Evolutionary conservation across 2,797 vertebrate species (phyloP).

Genomic region (Gymnothorax javanicus): DNA sequence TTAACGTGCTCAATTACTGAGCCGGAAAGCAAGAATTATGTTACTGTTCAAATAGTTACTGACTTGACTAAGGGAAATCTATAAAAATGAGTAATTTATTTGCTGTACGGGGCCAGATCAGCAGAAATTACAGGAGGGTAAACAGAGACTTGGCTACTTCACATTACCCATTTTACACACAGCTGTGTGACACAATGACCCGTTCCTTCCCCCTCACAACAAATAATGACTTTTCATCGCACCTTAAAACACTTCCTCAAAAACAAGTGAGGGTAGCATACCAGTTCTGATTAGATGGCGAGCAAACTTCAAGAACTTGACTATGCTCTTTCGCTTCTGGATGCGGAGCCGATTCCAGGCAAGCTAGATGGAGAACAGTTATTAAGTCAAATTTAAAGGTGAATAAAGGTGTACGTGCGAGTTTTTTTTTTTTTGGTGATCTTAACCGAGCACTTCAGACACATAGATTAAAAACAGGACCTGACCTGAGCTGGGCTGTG

Average conservation of each 20-base stretch:
- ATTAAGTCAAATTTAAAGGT: neutral
- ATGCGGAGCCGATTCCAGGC: conserved; percentile 41
- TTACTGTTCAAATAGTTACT: no score
- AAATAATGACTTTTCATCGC: neutral
- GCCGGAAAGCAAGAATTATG: no score
- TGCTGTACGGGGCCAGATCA: neutral
- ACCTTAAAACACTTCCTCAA: neutral
- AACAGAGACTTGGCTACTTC: neutral
- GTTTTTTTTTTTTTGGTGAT: neutral
- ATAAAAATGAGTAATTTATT: neutral
- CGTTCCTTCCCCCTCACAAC: neutral
- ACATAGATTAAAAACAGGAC: conserved; percentile 1
- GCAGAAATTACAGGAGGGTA: neutral
- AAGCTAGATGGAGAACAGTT: conserved; percentile 45
- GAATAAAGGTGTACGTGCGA: neutral
- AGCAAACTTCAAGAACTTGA: conserved; percentile 61
- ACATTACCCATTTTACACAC: neutral
- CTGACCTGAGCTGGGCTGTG: conserved; percentile 55
- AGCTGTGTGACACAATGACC: neutral
- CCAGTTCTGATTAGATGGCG: conserved; percentile 57
- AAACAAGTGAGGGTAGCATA: conserved; percentile 33
- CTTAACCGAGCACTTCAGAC: neutral
- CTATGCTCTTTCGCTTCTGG: conserved; percentile 62
- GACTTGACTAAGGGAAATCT: neutral
- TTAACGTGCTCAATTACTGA: no score